Evolutionary conservation across 2,113 vertebrate species (phyloP), one percentile per base, ranked within the genome.

Genomic region (Notothenia rossii): DNA sequence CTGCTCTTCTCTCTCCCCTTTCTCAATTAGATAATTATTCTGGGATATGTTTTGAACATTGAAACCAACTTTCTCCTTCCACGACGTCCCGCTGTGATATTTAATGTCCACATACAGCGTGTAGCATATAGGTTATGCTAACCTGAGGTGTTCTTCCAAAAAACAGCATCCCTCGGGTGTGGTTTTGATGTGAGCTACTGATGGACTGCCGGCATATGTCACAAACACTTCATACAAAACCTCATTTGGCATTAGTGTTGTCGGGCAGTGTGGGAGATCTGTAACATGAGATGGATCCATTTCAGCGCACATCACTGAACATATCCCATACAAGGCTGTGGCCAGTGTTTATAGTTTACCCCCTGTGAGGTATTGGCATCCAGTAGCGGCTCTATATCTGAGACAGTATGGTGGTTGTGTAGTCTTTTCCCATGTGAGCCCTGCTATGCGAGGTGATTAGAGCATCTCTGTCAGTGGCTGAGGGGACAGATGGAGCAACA

Each of bases 401-500:
- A 92, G 91, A 83, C 86, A 88, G 87, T 86, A 88, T 92, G 88
- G 85, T 87, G 85, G 82, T 72, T 88, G 81, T 93, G 91, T 86
- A 78, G 89, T 83, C 89, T 82, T 90, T 86, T 92, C 92, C 92
- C 93, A 88, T 91, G 93, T 87, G 93, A 92, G 92, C 80, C 84
- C 82, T 81, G 89, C 91, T 84, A 91, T 79, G 90, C 66, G 91
- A 94, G 94, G 94, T 94, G 94, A 95, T 93, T 94, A 93, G 94
- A 94, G 92, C 86, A 86, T 92, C 87, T 83, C 83, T 89, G 91
- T 91, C 84, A 79, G 87, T 83, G 75, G 86, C 90, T 86, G 91
- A 89, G 88, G 87, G 87, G 92, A 95, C 94, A 95, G 94, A 96
- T 95, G 94, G 95, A 95, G 94, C 84, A 94, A 91, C 93, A 88